Percentiles rank a stretch among this genome's conserved stretches.
These are phyloP conservation scores for Drosophila cracens DNA, from an alignment of 2,888 invertebrate species.

Conservation along the genomic window DNA sequence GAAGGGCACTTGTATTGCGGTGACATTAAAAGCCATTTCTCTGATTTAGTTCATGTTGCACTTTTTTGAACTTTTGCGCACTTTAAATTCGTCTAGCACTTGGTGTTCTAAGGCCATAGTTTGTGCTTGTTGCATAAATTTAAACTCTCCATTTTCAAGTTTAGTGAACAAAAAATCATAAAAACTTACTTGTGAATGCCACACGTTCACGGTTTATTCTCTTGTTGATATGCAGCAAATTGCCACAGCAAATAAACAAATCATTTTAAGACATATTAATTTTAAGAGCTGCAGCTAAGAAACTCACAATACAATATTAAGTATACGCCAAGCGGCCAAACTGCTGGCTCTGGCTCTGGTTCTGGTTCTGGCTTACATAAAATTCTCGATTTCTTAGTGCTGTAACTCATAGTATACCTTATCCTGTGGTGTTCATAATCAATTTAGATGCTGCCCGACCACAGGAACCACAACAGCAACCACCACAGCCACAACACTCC, in stretches of 20 bases:
- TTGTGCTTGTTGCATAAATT: neutral
- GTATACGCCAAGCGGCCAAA: slow-evolving; percentile 33
- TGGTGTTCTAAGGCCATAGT: slow-evolving; percentile 1
- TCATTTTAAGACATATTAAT: slow-evolving; percentile 40
- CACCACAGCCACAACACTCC: slow-evolving; percentile 29
- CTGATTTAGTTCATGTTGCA: slow-evolving; percentile 29
- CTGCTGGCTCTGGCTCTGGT: neutral
- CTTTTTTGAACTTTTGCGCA: slow-evolving; percentile 6
- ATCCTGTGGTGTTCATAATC: slow-evolving; percentile 58
- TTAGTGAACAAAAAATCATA: neutral
- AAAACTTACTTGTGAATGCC: neutral
- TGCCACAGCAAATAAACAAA: slow-evolving; percentile 36
- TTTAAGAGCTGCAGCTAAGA: slow-evolving; percentile 25
- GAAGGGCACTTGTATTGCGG: slow-evolving; percentile 37
- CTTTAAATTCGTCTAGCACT: slow-evolving; percentile 6
- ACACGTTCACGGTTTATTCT: neutral
- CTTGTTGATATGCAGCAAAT: slow-evolving; percentile 8
- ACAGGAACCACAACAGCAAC: slow-evolving; percentile 30
- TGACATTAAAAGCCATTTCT: slow-evolving; percentile 45
- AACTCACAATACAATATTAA: slow-evolving; percentile 30
- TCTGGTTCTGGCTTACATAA: slow-evolving; percentile 7
- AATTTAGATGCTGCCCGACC: slow-evolving; percentile 60
- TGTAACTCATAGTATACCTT: slow-evolving; percentile 36
- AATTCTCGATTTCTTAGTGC: slow-evolving; percentile 1
- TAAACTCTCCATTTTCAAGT: neutral